These are phyloP conservation scores for Hirtodrosophila cameraria DNA, from an alignment of 2,888 invertebrate species.

Conservation along the genomic window DNA sequence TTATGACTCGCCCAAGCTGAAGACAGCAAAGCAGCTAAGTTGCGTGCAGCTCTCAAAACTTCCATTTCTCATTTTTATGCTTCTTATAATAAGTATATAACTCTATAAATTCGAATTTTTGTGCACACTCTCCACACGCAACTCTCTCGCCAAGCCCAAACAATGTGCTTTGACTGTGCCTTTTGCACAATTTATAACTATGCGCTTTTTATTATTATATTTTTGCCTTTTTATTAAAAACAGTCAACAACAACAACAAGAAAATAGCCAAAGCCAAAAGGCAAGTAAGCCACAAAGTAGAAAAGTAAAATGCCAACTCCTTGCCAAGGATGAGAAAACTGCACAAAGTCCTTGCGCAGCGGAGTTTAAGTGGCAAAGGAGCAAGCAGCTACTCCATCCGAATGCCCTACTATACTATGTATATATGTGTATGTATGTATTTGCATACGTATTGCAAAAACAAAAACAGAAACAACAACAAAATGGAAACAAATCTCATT, in stretches of 20 bases:
- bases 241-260: conserved; percentile 56
- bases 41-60: conserved; percentile 55
- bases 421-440: conserved; percentile 39
- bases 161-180: conserved; percentile 72
- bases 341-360: conserved; percentile 49
- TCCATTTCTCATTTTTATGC: background rate
- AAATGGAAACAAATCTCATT: conserved; percentile 31
- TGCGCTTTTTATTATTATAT: conserved; percentile 60
- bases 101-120: conserved; percentile 55
- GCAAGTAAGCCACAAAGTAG: conserved; percentile 77
- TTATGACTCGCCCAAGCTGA: conserved; percentile 49
- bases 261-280: conserved; percentile 73
- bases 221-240: conserved; percentile 67
- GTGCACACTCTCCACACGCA: conserved; percentile 37
- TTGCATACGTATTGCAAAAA: conserved; percentile 71
- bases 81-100: conserved; percentile 42
- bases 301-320: conserved; percentile 76
- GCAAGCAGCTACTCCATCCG: conserved; percentile 45
- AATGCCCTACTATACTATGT: conserved; percentile 14
- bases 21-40: conserved; percentile 56
- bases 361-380: conserved; percentile 70
- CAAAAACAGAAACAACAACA: background rate
- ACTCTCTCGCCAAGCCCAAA: conserved; percentile 34
- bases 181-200: conserved; percentile 73
- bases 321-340: conserved; percentile 47